These are phyloP conservation scores for Limnephilus marmoratus DNA, from an alignment of 2,888 invertebrate species.

Conservation along the genomic window DNA sequence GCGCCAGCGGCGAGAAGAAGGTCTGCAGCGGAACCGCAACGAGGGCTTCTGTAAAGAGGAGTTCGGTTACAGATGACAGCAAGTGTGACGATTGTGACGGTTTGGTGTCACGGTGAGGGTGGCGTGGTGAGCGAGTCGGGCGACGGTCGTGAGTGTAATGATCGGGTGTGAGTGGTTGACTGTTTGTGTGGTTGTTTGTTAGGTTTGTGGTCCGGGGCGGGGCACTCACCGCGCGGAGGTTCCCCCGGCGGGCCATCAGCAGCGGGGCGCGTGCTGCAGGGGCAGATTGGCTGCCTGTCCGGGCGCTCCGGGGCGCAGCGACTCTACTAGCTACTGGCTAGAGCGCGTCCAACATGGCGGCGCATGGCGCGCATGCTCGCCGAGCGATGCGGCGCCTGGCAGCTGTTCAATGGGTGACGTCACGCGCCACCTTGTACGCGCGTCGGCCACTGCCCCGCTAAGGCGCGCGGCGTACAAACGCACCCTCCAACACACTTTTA, in stretches of 20 bases:
- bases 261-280: constrained; percentile 43
- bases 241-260: constrained; percentile 44
- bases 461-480: neutral
- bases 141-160: neutral
- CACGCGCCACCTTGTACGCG: constrained; percentile 48
- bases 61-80: neutral
- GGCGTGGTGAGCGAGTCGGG: neutral
- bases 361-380: constrained; percentile 58
- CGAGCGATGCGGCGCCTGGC: constrained; percentile 62
- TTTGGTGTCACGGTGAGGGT: neutral
- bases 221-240: constrained; percentile 43
- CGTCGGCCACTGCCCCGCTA: constrained; percentile 33
- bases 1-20: neutral
- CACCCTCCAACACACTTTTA: constrained; percentile 24
- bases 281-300: constrained; percentile 24
- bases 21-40: neutral
- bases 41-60: constrained; percentile 14
- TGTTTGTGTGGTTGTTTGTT: too few species aligned
- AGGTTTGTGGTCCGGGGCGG: neutral
- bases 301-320: constrained; percentile 8
- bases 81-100: too few species aligned
- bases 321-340: neutral
- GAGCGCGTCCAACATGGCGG: constrained; percentile 58
- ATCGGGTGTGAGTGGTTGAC: constrained; percentile 11
- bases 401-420: constrained; percentile 61